Evolutionary conservation across 2,888 invertebrate species (phyloP), one percentile per base, ranked within the genome.

Genomic region (Drosophila helvetica): DNA sequence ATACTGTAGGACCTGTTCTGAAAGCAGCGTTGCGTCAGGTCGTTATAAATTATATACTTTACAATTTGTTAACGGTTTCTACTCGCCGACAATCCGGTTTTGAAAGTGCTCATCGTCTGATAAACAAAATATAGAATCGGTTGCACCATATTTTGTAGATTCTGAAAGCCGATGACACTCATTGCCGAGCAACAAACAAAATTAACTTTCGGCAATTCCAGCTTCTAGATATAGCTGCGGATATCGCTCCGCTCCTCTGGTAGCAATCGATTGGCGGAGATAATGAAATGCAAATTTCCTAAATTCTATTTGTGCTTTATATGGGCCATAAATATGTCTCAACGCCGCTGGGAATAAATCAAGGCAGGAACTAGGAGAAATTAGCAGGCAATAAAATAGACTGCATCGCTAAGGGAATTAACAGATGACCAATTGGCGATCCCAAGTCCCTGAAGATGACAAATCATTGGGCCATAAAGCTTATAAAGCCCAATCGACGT

Each of bases 71-170:
- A 82, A 87, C 82, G 86, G 77, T 72, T 57, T 65, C 51, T 57
- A 51, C 55, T 30, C 45, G n/a, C 42, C n/a, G 27, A 47, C 3
- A 47, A 87, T 67, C 88, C 83, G 88, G 81, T 87, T 87, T 70
- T 52, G 47, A 30, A 54, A 63, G 50, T 56, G 43, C 47, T 53
- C 57, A 42, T 22, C 0, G 5, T 22, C 0, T 15, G 56, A 56
- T 57, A 61, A 84, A 63, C 67, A 75, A 45, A 63, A 15, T 38
- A 38, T 38, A n/a, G 38, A 48, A 38, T 22, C 5, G 0, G 54
- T 25, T 56, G 60, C 19, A 48, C 48, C 25, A 60, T 60, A 59
- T 55, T 55, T 80, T 64, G 50, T n/a, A 30, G 15, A 54, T 33
- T 42, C 53, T 43, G 53, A 71, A 58, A 80, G 66, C 63, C 67